Evolutionary conservation across 2,888 invertebrate genomes (phyloP).

Genomic region (Synergus laeviventris): DNA sequence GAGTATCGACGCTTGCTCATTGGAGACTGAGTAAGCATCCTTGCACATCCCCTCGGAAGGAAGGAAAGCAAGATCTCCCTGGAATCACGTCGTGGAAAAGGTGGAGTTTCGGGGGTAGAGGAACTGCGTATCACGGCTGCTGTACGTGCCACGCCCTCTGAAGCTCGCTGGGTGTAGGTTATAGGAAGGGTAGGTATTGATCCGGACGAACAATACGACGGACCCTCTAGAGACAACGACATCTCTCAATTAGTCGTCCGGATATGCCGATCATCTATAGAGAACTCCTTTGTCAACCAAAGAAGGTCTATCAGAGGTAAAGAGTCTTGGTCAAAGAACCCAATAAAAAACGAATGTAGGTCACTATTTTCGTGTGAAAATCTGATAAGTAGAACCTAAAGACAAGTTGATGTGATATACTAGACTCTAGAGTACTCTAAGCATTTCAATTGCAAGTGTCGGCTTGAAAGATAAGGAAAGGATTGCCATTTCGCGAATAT

Average conservation of each 20-base stretch:
- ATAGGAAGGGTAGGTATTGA: constrained; percentile 74
- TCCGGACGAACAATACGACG: constrained; percentile 73
- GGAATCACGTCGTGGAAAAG: constrained; percentile 57
- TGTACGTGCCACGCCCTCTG: constrained; percentile 75
- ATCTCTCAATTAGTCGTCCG: constrained; percentile 66
- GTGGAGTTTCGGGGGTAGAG: constrained; percentile 60
- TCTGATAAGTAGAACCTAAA: not conserved
- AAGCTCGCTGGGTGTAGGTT: constrained; percentile 71
- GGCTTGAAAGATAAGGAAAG: not conserved
- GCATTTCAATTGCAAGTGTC: not conserved
- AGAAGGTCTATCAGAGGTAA: not conserved
- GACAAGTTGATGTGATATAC: not conserved
- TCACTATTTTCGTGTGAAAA: not conserved
- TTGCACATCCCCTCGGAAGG: constrained; percentile 47
- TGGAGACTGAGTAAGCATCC: constrained; percentile 38
- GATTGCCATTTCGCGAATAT: constrained; percentile 33
- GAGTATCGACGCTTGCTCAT: constrained; percentile 26
- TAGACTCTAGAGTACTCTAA: not conserved
- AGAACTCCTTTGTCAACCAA: not conserved
- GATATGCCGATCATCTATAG: not conserved
- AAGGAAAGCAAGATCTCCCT: constrained; percentile 59
- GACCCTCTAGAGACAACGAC: constrained; percentile 71
- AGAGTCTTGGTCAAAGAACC: not conserved
- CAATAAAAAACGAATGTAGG: not conserved
- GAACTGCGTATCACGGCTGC: constrained; percentile 71